Evolutionary conservation across 2,113 vertebrate species (phyloP).

Genomic region (Rhinichthys klamathensis): DNA sequence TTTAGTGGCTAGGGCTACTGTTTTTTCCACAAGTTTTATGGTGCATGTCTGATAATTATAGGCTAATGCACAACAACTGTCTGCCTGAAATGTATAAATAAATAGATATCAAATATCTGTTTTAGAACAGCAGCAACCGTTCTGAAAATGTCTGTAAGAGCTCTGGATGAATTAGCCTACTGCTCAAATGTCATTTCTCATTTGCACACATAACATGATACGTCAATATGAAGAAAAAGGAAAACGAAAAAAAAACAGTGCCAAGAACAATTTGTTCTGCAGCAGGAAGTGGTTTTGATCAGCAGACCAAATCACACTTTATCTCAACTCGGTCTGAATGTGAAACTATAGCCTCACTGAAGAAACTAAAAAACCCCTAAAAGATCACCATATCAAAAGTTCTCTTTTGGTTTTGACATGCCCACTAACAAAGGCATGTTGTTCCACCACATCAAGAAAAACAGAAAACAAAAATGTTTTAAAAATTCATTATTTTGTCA

Average conservation of each 20-base stretch:
- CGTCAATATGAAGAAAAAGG: not conserved
- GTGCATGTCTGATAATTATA: not conserved
- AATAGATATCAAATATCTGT: not conserved
- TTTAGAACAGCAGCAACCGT: slow-evolving; percentile 48
- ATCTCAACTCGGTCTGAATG: not conserved
- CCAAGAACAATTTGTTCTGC: slow-evolving; percentile 70
- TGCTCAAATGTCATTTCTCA: not conserved
- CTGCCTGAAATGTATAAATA: not conserved
- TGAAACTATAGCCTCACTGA: not conserved
- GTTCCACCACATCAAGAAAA: not conserved
- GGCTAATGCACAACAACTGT: not conserved
- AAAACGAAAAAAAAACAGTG: not conserved
- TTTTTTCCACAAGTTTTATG: not conserved
- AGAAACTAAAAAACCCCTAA: not conserved
- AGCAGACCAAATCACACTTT: slow-evolving; percentile 63
- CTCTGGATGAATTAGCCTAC: slow-evolving; percentile 40
- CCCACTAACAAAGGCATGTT: not conserved
- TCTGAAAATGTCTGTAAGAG: not conserved
- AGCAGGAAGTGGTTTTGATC: slow-evolving; percentile 75
- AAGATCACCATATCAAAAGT: not conserved
- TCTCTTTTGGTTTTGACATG: not conserved
- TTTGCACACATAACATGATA: not conserved
- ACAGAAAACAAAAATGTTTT: slow-evolving; percentile 37
- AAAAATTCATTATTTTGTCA: slow-evolving; percentile 56
- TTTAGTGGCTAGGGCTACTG: not conserved